Percentiles rank a stretch among this genome's conserved stretches.
These are phyloP conservation scores for Poecilia gillii DNA, from an alignment of 2,797 vertebrate genomes.

Conservation along the genomic window DNA sequence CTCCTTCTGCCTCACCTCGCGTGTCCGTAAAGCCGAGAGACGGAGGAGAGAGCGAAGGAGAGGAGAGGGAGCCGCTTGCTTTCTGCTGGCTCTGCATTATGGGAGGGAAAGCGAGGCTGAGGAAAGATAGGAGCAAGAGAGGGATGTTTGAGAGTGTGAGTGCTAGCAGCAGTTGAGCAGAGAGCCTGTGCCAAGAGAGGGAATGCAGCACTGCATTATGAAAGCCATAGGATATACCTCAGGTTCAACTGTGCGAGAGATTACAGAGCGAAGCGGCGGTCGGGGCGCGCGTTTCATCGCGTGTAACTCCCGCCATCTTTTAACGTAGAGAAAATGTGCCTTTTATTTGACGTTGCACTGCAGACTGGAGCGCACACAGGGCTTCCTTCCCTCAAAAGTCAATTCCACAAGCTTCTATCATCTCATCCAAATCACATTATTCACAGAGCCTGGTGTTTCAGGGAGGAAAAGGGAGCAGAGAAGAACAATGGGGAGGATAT, in stretches of 20 bases:
- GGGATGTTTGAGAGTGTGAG: conserved; percentile 66
- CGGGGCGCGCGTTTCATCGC: conserved; percentile 37
- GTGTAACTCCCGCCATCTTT: conserved; percentile 7
- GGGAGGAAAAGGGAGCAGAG: conserved; percentile 14
- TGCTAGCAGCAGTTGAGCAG: conserved; percentile 81
- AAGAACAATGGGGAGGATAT: conserved; percentile 41
- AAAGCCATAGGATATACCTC: conserved; percentile 71
- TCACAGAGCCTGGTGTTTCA: conserved; percentile 37
- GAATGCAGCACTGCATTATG: conserved; percentile 84
- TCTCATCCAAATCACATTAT: conserved; percentile 49
- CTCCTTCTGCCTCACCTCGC: conserved; percentile 62
- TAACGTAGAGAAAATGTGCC: not conserved
- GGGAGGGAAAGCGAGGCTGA: conserved; percentile 71
- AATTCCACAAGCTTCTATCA: conserved; percentile 50
- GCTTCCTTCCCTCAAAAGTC: conserved; percentile 55
- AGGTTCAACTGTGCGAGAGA: conserved; percentile 55
- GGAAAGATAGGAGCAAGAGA: conserved; percentile 52
- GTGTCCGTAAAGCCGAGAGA: conserved; percentile 73
- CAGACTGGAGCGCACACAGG: conserved; percentile 18
- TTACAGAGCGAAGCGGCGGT: conserved; percentile 43
- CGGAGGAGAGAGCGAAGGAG: conserved; percentile 26
- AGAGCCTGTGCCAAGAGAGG: conserved; percentile 81
- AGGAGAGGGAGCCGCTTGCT: conserved; percentile 61
- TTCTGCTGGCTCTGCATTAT: conserved; percentile 85
- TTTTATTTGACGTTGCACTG: conserved; percentile 23